phyloP scores from a whole-genome alignment of 2,888 invertebrate species.

The Lampropteryx suffumata region DNA sequence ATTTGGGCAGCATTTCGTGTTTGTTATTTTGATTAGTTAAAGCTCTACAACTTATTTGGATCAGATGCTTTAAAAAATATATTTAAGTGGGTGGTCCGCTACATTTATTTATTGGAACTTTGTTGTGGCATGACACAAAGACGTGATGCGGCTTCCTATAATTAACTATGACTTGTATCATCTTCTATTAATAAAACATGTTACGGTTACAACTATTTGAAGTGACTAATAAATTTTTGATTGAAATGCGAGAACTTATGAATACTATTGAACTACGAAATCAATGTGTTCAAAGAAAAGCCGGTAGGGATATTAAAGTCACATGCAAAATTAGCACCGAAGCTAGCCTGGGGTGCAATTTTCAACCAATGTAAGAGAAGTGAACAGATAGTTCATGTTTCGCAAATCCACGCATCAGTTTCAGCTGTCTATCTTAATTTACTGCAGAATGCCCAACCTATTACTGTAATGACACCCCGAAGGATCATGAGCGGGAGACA shows the following conservation, averaged over 20 bases:
- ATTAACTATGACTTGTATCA: conserved; percentile 32
- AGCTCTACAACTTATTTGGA: not conserved
- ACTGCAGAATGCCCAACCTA: conserved; percentile 39
- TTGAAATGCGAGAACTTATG: too few species aligned
- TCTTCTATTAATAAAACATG: conserved; percentile 12
- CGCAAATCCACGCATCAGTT: conserved; percentile 33
- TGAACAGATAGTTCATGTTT: conserved; percentile 18
- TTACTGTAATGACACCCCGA: conserved; percentile 46
- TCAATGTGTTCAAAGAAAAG: too few species aligned
- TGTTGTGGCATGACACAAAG: conserved; percentile 34
- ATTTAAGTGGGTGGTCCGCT: conserved; percentile 32
- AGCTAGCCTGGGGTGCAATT: conserved; percentile 23
- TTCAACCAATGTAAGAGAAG: conserved; percentile 27
- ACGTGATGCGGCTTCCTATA: conserved; percentile 39
- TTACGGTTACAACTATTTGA: not conserved
- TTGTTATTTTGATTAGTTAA: too few species aligned
- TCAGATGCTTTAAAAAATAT: conserved; percentile 1
- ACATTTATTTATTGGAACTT: conserved; percentile 24
- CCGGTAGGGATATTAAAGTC: not conserved
- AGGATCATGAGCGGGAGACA: conserved; percentile 29
- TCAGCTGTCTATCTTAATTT: conserved; percentile 45
- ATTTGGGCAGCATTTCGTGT: too few species aligned
- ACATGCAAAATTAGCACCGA: conserved; percentile 18
- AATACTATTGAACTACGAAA: too few species aligned
- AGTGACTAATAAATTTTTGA: conserved; percentile 4